Conservation (phyloP, 2,113 vertebrate genomes). For the Leptodactylus fuscus region DNA sequence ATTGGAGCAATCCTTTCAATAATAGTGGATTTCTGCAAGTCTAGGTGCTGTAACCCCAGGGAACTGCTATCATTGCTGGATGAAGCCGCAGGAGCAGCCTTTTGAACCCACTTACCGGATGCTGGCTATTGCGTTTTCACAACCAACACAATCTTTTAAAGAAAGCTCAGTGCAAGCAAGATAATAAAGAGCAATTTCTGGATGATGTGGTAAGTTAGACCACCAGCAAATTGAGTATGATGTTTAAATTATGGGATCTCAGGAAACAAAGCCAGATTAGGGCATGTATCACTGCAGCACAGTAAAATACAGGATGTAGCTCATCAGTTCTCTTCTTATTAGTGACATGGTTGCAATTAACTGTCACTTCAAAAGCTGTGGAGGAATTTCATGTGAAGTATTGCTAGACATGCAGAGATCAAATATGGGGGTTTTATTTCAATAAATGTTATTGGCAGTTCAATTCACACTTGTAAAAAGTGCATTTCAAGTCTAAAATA, state of each 20-base stretch:
- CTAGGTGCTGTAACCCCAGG: too few species aligned
- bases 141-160: too few species aligned
- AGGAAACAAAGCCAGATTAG: background rate
- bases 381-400: background rate
- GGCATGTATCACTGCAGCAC: background rate
- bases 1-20: too few species aligned
- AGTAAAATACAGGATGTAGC: conserved; percentile 40
- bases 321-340: background rate
- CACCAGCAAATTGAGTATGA: conserved; percentile 31
- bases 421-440: background rate
- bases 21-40: too few species aligned
- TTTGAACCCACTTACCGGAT: too few species aligned
- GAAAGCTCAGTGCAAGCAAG: background rate
- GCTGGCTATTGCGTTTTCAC: background rate
- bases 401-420: background rate
- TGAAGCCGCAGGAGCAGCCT: too few species aligned
- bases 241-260: conserved; percentile 17
- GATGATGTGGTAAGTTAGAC: background rate
- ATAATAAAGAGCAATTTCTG: background rate
- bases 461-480: background rate
- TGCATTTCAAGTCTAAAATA: background rate
- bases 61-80: too few species aligned
- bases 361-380: conserved; percentile 16
- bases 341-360: conserved; percentile 44
- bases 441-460: background rate